These are phyloP conservation scores for Centrocercus urophasianus DNA, from an alignment of 2,113 vertebrate genomes.

Conservation along the genomic window DNA sequence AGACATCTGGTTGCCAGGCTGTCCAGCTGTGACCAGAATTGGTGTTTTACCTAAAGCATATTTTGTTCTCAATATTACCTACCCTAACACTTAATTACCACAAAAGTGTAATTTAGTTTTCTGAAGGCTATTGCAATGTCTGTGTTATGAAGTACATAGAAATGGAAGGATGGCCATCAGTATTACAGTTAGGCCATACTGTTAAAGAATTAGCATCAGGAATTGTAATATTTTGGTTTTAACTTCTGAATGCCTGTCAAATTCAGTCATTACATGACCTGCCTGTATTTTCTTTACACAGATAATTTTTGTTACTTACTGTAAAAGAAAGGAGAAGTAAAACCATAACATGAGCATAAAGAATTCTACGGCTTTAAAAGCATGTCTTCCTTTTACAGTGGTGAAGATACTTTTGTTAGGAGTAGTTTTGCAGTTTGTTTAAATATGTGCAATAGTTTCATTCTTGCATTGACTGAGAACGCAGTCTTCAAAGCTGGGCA, in stretches of 20 bases:
- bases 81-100: constrained; percentile 37
- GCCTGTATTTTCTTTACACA: background rate
- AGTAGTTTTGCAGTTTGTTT: background rate
- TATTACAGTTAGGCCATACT: background rate
- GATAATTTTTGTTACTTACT: background rate
- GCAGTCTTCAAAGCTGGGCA: background rate
- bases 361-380: background rate
- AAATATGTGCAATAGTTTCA: background rate
- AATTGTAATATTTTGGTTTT: background rate
- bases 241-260: background rate
- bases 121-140: constrained; percentile 10
- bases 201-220: background rate
- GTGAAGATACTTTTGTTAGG: background rate
- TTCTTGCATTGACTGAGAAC: background rate
- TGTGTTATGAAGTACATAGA: constrained; percentile 6
- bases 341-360: background rate
- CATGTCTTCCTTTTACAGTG: background rate
- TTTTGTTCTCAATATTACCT: constrained; percentile 24
- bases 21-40: background rate
- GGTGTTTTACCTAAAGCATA: background rate
- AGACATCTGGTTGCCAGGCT: background rate
- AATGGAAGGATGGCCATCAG: background rate
- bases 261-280: background rate
- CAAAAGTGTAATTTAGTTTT: constrained; percentile 17
- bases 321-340: background rate